phyloP scores from a whole-genome alignment of 2,888 invertebrate species.

The Eupithecia abbreviata region DNA sequence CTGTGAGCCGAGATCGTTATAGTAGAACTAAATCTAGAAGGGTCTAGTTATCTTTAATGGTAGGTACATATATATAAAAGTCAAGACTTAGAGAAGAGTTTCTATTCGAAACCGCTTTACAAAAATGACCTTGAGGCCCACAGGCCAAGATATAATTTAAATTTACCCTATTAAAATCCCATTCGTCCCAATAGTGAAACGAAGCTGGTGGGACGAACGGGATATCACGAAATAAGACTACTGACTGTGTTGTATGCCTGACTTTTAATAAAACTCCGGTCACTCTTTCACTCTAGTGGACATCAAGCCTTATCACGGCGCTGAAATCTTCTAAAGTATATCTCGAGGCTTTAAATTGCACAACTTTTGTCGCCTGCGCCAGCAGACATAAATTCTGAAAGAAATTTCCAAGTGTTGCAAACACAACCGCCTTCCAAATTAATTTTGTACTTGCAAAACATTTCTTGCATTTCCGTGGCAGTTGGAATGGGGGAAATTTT shows the following conservation, averaged over 20 bases:
- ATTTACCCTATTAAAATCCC: too few relatives aligned
- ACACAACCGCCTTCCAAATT: slow-evolving; percentile 62
- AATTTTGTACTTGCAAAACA: slow-evolving; percentile 72
- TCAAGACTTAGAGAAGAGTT: not conserved
- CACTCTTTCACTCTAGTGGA: not conserved
- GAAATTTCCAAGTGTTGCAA: slow-evolving; percentile 60
- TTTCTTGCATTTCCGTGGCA: slow-evolving; percentile 45
- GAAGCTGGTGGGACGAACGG: too few relatives aligned
- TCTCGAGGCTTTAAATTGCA: slow-evolving; percentile 49
- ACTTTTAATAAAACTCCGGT: not conserved
- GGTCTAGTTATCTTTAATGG: not conserved
- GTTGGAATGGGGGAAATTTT: slow-evolving; percentile 59
- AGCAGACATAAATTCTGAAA: slow-evolving; percentile 59
- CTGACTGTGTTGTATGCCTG: not conserved
- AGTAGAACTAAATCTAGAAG: not conserved
- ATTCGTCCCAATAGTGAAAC: too few relatives aligned
- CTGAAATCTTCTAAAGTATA: slow-evolving; percentile 47
- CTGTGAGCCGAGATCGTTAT: not conserved
- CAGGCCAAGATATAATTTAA: too few relatives aligned
- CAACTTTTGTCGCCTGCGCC: slow-evolving; percentile 52
- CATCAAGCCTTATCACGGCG: slow-evolving; percentile 30
- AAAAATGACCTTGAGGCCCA: too few relatives aligned
- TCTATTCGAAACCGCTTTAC: too few relatives aligned
- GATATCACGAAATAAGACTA: not conserved
- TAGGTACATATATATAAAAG: not conserved